phyloP scores from a whole-genome alignment of 2,113 vertebrate genomes.

The Nanorana parkeri region DNA sequence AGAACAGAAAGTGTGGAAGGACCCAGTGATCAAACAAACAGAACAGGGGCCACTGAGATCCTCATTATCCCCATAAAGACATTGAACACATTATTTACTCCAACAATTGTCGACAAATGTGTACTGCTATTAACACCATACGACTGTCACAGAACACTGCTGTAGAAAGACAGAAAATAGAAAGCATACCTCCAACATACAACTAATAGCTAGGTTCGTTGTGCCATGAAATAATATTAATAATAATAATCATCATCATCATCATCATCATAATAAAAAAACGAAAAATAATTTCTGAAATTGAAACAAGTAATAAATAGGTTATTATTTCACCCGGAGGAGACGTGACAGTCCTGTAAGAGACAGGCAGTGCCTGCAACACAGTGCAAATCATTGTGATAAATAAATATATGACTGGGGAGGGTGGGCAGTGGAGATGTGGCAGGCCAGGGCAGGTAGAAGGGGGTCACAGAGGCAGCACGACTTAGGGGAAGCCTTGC shows the following conservation, averaged over 20 bases:
- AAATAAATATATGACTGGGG: too few species aligned
- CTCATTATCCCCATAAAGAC: constrained; percentile 88
- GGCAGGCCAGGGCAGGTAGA: not conserved
- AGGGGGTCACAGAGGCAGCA: not conserved
- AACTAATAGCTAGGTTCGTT: constrained; percentile 87
- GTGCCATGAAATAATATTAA: constrained; percentile 82
- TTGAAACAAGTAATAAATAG: constrained; percentile 71
- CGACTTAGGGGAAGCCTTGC: constrained; percentile 8
- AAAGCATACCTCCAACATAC: constrained; percentile 88
- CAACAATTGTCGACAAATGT: constrained; percentile 87
- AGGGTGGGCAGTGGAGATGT: not conserved
- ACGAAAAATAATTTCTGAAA: constrained; percentile 71
- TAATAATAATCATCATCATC: too few species aligned
- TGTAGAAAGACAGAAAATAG: constrained; percentile 95
- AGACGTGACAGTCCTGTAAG: constrained; percentile 56
- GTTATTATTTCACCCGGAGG: constrained; percentile 60
- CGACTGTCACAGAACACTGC: constrained; percentile 97
- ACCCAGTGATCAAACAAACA: constrained; percentile 63
- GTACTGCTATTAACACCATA: constrained; percentile 98
- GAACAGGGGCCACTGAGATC: constrained; percentile 81
- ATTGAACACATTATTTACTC: constrained; percentile 90
- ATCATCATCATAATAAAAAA: constrained; percentile 67
- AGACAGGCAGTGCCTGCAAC: constrained; percentile 58
- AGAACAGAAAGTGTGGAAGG: constrained; percentile 4
- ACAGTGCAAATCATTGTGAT: constrained; percentile 47